These are phyloP conservation scores for Drosophila greeni DNA, from an alignment of 2,888 invertebrate species.

Conservation along the genomic window DNA sequence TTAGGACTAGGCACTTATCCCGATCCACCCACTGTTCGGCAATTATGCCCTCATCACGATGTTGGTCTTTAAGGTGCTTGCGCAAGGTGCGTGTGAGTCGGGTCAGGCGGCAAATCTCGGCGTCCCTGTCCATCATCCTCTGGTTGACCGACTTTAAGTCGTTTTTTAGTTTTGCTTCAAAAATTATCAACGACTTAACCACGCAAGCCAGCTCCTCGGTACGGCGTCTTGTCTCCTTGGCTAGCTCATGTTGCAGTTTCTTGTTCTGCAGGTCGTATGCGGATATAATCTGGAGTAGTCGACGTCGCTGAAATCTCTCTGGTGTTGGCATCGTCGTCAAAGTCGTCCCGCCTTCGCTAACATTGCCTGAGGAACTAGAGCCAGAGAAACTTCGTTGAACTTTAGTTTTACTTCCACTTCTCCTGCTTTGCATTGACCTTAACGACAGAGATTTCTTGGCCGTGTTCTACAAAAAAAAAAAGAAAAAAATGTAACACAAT, in stretches of 20 bases:
- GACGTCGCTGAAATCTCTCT: conserved; percentile 71
- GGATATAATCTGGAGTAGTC: conserved; percentile 75
- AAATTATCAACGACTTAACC: conserved; percentile 77
- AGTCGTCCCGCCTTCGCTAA: not conserved
- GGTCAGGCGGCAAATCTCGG: conserved; percentile 76
- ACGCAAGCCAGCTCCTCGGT: conserved; percentile 77
- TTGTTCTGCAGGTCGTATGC: conserved; percentile 77
- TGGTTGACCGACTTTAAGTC: conserved; percentile 78
- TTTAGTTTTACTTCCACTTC: conserved; percentile 59
- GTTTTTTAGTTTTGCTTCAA: conserved; percentile 77
- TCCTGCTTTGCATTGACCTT: not conserved
- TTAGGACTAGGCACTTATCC: conserved; percentile 72
- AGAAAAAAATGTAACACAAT: not conserved
- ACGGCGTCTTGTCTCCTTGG: conserved; percentile 77
- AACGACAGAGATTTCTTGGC: not conserved
- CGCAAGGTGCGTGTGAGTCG: conserved; percentile 75
- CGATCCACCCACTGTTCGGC: conserved; percentile 51
- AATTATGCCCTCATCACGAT: conserved; percentile 66
- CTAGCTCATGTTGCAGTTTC: conserved; percentile 75
- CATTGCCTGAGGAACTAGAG: conserved; percentile 63
- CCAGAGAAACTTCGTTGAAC: conserved; percentile 71
- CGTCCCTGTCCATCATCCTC: conserved; percentile 76
- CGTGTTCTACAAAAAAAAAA: not conserved
- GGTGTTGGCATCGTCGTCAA: conserved; percentile 19
- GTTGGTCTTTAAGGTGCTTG: conserved; percentile 65